Evolutionary conservation across 2,888 invertebrate species (phyloP).

Genomic region (Periphyllus acericola): DNA sequence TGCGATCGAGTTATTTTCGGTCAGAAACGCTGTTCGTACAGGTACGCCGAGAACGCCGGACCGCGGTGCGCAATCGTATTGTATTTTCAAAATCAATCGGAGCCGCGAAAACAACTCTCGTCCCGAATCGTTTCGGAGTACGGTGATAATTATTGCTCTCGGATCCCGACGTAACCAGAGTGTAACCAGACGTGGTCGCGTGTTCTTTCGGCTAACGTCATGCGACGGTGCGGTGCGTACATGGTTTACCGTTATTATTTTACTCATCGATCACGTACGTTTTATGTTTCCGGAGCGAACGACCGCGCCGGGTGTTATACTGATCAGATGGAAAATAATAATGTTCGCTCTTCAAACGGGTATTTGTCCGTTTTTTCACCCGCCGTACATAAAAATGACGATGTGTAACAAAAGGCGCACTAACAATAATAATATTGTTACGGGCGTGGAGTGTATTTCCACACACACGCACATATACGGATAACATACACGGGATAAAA

Average conservation of each 20-base stretch:
- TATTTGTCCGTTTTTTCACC: background rate
- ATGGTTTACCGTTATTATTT: background rate
- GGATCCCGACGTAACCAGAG: no score
- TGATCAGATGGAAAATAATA: background rate
- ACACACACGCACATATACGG: no score
- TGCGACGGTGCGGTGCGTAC: background rate
- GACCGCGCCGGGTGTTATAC: background rate
- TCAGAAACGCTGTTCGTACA: background rate
- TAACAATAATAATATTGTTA: slow-evolving; percentile 14
- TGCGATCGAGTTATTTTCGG: background rate
- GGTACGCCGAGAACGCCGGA: background rate
- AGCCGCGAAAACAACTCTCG: no score
- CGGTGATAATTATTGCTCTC: no score
- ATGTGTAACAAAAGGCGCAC: background rate
- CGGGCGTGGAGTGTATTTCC: background rate
- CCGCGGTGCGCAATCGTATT: background rate
- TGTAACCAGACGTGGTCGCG: background rate
- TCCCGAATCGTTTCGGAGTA: no score
- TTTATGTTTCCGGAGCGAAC: background rate
- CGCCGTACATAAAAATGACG: background rate
- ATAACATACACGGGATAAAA: background rate
- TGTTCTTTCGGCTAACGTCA: background rate
- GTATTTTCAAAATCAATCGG: background rate
- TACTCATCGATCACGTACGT: background rate
- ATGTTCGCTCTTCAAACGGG: background rate